phyloP scores from a whole-genome alignment of 1,140 invertebrate genomes.

The Diachasma alloeum region DNA sequence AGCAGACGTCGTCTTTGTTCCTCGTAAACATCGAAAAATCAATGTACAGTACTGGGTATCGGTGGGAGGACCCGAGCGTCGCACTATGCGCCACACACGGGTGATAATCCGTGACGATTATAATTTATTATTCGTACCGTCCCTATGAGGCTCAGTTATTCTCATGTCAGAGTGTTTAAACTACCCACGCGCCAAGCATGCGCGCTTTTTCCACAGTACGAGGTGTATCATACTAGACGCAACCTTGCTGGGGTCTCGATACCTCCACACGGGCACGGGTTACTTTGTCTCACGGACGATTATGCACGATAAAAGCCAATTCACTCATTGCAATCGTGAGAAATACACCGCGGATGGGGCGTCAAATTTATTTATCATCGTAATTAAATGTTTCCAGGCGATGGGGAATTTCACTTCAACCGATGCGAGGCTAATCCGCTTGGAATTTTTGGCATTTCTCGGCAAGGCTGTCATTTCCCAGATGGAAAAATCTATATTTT shows the following conservation, averaged over 20 bases:
- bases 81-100: conserved; percentile 27
- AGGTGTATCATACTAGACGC: not conserved
- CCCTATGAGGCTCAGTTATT: conserved; percentile 46
- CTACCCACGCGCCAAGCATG: conserved; percentile 26
- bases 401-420: not conserved
- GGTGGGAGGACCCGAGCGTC: not conserved
- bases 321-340: conserved; percentile 4
- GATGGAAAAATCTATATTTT: too few relatives aligned
- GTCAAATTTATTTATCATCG: conserved; percentile 20
- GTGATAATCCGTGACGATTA: conserved; percentile 52
- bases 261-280: not conserved
- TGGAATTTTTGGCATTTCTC: not conserved
- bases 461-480: too few relatives aligned
- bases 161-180: conserved; percentile 38
- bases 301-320: not conserved
- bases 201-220: not conserved
- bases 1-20: too few relatives aligned
- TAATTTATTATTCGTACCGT: conserved; percentile 55
- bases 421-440: not conserved
- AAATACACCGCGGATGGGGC: not conserved
- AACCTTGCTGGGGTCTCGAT: not conserved
- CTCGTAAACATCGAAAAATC: not conserved
- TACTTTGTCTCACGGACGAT: conserved; percentile 24
- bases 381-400: not conserved
- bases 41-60: not conserved